These are phyloP conservation scores for Pteruthius melanotis DNA, from an alignment of 2,113 vertebrate species.

Conservation along the genomic window DNA sequence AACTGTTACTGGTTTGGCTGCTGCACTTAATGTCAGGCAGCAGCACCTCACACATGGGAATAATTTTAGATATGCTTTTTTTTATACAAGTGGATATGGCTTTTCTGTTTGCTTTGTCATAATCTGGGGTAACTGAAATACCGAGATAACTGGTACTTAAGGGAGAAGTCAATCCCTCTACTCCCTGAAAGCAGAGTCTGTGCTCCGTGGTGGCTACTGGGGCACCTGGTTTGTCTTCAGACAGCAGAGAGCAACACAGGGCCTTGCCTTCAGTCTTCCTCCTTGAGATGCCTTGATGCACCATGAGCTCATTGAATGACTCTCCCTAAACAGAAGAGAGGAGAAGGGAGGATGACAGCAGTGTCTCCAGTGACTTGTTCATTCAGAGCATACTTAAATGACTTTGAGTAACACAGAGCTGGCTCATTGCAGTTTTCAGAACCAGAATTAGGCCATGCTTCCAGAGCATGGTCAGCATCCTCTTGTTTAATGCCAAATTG, in stretches of 20 bases:
- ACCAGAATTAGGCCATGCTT: neutral
- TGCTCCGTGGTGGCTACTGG: neutral
- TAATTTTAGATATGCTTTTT: constrained; percentile 46
- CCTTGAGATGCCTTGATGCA: neutral
- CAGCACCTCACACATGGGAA: constrained; percentile 58
- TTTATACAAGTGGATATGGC: neutral
- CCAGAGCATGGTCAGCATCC: neutral
- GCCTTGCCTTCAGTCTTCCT: neutral
- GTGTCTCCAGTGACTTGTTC: neutral
- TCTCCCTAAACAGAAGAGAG: neutral
- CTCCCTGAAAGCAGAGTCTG: neutral
- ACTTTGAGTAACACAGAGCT: neutral
- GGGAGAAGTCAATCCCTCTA: neutral
- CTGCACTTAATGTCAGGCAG: constrained; percentile 48
- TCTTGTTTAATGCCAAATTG: neutral
- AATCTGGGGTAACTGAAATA: neutral
- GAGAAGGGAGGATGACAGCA: neutral
- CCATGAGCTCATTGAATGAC: neutral
- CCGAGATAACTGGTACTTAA: neutral
- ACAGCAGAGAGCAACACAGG: neutral
- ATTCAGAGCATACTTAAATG: neutral
- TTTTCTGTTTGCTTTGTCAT: constrained; percentile 48
- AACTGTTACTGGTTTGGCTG: constrained; percentile 53
- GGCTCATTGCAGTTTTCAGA: neutral
- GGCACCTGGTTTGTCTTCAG: neutral